Conservation (phyloP, 2,888 invertebrate species). For the Archips crataeganus region DNA sequence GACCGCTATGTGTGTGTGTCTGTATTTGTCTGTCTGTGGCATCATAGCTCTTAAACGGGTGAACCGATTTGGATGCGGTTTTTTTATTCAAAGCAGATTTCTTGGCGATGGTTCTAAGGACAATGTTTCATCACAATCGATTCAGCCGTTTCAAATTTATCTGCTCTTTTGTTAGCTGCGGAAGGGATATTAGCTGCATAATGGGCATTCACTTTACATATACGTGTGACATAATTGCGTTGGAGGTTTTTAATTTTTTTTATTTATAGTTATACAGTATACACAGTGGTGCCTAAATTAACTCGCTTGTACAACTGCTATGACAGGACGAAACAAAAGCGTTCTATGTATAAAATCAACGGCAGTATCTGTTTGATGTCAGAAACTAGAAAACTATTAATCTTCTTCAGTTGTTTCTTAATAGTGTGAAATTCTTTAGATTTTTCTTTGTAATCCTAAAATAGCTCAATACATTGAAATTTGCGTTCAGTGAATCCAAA, state of each 20-base stretch:
- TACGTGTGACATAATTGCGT: no score
- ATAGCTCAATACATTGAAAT: not conserved
- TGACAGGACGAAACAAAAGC: conserved; percentile 10
- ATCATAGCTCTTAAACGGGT: no score
- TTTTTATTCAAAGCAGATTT: no score
- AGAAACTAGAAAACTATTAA: conserved; percentile 16
- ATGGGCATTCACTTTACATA: no score
- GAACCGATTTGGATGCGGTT: no score
- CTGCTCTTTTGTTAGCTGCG: no score
- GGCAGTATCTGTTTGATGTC: conserved; percentile 18
- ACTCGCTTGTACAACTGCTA: not conserved
- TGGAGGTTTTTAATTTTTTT: not conserved
- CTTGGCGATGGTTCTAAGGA: no score
- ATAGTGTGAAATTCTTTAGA: conserved; percentile 14
- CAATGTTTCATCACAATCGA: no score
- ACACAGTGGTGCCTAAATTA: not conserved
- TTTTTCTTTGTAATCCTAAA: not conserved
- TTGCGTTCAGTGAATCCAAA: not conserved
- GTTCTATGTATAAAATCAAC: conserved; percentile 12
- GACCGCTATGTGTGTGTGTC: no score
- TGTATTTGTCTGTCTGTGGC: no score
- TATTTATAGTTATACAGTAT: not conserved
- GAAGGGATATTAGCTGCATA: no score
- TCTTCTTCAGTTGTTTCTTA: conserved; percentile 28
- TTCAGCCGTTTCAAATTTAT: no score